phyloP scores from a whole-genome alignment of 2,113 vertebrate species.

The Promerops cafer region DNA sequence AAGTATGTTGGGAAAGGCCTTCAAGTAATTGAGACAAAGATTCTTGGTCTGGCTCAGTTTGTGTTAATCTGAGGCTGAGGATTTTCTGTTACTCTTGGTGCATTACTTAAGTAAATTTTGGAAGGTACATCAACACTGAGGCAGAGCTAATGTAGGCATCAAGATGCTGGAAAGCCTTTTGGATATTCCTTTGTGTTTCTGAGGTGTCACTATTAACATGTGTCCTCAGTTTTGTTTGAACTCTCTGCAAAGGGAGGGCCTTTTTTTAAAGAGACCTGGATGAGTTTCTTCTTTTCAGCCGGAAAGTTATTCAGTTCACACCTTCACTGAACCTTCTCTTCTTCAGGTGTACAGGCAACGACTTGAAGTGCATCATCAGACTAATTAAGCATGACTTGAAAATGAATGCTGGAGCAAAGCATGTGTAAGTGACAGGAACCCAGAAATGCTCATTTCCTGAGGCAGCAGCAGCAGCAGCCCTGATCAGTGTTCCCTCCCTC shows the following conservation, averaged over 20 bases:
- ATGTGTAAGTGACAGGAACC: slow-evolving; percentile 80
- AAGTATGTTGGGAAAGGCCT: neutral
- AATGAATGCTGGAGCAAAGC: slow-evolving; percentile 96
- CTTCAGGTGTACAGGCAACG: slow-evolving; percentile 89
- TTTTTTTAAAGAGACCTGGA: neutral
- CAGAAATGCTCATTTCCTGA: accelerated
- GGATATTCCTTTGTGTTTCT: neutral
- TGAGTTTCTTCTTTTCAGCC: neutral
- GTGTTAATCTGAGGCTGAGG: neutral
- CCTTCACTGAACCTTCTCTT: neutral
- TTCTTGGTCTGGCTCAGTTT: neutral
- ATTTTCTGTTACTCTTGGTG: neutral
- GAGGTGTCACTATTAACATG: neutral
- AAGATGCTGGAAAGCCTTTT: neutral
- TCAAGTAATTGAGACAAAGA: neutral
- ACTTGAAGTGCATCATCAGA: slow-evolving; percentile 93
- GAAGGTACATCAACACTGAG: neutral
- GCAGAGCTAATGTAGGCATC: neutral
- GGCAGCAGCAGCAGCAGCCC: neutral
- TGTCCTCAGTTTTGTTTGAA: neutral
- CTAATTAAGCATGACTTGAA: slow-evolving; percentile 96
- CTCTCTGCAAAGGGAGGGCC: neutral
- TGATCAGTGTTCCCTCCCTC: neutral
- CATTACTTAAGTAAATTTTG: neutral
- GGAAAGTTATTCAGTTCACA: neutral